Evolutionary conservation across 2,888 invertebrate genomes (phyloP), one percentile per base, ranked within the genome.

Genomic region (Xylocampa areola): DNA sequence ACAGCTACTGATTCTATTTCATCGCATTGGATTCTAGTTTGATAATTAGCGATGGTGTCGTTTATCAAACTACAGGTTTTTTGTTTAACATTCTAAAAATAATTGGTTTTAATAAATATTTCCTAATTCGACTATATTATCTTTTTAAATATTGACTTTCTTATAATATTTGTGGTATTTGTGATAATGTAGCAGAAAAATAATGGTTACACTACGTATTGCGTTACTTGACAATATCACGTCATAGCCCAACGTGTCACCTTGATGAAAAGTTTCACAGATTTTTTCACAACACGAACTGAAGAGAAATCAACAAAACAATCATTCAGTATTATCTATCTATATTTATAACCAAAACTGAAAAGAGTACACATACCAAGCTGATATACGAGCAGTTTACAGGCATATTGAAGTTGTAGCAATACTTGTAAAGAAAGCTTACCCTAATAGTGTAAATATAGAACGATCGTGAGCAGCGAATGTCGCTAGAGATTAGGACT

Each of bases 401-500:
- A 27, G 61, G 58, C 35, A 35, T 45, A 32, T 41, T 43, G 50
- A 35, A 54, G 54, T 50, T 32, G 36, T 40, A 36, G 37, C 16
- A 23, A 59, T 55, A 68, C 43, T 75, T 62, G 62, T 64, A 50
- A 68, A 62, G 41, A 54, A 54, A 58, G 62, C 50, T 60, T 55
- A 51, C 40, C 39, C 40, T 52, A 63, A 68, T 48, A 37, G 59
- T 33, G 45, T 54, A 64, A 60, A 73, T 69, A 73, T 21, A 64
- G 62, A 43, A 37, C 44, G 48, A 53, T 61, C 73, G 73, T 75
- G 74, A 58, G 60, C 36, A 35, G 50, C 23, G 43, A 36, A 47
- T 44, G 54, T 57, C 27, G 48, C 36, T 33, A n/a, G 60, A 67
- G 73, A 69, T 77, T 71, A 77, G 43, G 23, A 30, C 36, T 48